Base-by-base conservation (phyloP, 2,888 invertebrate genomes). In the Diachrysia chrysitis region DNA sequence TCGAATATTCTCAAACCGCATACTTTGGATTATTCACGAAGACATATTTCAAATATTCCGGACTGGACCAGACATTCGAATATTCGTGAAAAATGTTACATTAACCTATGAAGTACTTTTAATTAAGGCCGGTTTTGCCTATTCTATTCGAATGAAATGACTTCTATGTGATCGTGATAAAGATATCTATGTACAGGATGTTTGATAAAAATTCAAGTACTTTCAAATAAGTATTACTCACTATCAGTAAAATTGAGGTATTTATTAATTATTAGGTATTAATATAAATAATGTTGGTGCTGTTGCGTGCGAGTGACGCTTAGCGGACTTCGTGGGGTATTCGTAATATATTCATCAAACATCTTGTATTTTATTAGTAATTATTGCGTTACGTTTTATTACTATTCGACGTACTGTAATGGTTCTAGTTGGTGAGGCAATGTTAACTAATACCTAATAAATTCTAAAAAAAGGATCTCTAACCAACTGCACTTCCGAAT, bases 91-190 rank as follows among this genome's bases (percentile, higher is more conserved):
- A 76, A 79, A 82, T 77, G 53, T 76, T 73, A 84, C 83, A 87
- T 87, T 88, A 86, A 85, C 87, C 89, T 91, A 74, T 78, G n/a
- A n/a, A 58, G 63, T 78, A 89, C 80, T 85, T 87, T 85, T 89
- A 87, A 83, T 90, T 93, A 93, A 93, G 95, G 93, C 93, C 92
- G 92, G 94, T 89, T 92, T 92, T 91, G 91, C 92, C 93, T 95
- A 94, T 85, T 86, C 93, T 94, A 94, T 91, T 88, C 86, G 86
- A 92, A 92, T 89, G 85, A 90, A 89, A 87, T 87, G 87, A 89
- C 71, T 82, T 88, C 85, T 87, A 82, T 84, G 85, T 85, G 85
- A 81, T 80, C 76, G 83, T 87, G 87, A 87, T 66, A 79, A 83
- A 83, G 78, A 85, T 73, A 78, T 85, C 85, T 90, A 91, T 90